Evolutionary conservation across 2,888 invertebrate genomes (phyloP).

Genomic region (Caenorhabditis japonica): DNA sequence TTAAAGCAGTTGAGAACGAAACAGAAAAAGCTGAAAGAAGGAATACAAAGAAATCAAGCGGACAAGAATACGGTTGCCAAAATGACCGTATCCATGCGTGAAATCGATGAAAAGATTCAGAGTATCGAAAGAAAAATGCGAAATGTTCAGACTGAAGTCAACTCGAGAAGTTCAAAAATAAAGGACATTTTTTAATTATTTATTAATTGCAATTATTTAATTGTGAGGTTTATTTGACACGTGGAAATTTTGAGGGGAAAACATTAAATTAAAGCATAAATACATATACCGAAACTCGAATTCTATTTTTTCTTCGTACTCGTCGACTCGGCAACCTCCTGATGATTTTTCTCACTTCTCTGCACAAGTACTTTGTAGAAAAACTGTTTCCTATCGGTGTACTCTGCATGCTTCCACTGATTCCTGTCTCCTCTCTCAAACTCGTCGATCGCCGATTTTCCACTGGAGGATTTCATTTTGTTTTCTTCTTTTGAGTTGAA

Average conservation of each 20-base stretch:
- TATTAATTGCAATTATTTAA: background rate
- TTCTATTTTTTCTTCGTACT: background rate
- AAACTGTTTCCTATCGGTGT: too few relatives aligned
- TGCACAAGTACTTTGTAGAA: too few relatives aligned
- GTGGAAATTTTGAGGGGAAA: too few relatives aligned
- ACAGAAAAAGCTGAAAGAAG: constrained; percentile 58
- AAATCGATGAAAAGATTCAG: constrained; percentile 32
- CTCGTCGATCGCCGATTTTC: too few relatives aligned
- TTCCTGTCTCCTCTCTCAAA: too few relatives aligned
- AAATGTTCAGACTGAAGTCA: constrained; percentile 39
- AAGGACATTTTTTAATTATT: constrained; percentile 49
- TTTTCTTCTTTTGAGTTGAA: too few relatives aligned
- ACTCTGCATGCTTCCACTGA: too few relatives aligned
- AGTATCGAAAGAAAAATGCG: constrained; percentile 35
- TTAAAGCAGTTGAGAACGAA: constrained; percentile 54
- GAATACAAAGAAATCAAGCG: constrained; percentile 48
- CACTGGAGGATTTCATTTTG: too few relatives aligned
- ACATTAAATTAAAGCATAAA: too few relatives aligned
- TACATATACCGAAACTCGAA: too few relatives aligned
- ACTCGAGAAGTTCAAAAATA: constrained; percentile 39
- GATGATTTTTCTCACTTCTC: too few relatives aligned
- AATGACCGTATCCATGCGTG: constrained; percentile 32
- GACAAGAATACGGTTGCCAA: constrained; percentile 47
- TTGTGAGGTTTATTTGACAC: too few relatives aligned
- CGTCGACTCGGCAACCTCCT: background rate